These are phyloP conservation scores for Riparia riparia DNA, from an alignment of 2,113 vertebrate species.

Conservation along the genomic window DNA sequence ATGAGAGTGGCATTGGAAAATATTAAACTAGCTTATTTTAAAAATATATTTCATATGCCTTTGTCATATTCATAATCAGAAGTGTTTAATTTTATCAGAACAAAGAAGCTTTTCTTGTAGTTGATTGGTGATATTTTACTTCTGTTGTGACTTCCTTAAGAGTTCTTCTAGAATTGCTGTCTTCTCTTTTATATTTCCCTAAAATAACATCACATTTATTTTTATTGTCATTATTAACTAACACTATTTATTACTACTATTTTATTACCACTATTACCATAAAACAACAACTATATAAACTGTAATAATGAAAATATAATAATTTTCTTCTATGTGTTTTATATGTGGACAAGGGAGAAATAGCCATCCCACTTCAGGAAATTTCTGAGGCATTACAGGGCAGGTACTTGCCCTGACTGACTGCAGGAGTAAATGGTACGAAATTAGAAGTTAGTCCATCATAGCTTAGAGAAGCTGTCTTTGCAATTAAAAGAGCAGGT, in stretches of 20 bases:
- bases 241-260: background rate
- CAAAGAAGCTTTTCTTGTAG: constrained; percentile 74
- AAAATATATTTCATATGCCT: constrained; percentile 45
- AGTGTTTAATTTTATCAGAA: constrained; percentile 68
- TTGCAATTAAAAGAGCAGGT: background rate
- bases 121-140: constrained; percentile 72
- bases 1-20: background rate
- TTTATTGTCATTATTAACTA: background rate
- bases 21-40: background rate
- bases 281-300: background rate
- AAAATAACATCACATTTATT: constrained; percentile 1
- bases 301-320: background rate
- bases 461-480: background rate
- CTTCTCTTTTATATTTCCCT: constrained; percentile 55
- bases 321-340: background rate
- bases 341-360: background rate
- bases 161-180: constrained; percentile 72
- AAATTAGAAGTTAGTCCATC: background rate
- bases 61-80: constrained; percentile 75
- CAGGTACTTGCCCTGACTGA: background rate
- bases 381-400: background rate
- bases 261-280: background rate
- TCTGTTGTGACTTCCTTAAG: constrained; percentile 77
- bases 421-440: background rate
- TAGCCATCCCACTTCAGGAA: background rate